Evolutionary conservation across 1,140 invertebrate species (phyloP), one percentile per base, ranked within the genome.

Genomic region (Ceratina australensis): DNA sequence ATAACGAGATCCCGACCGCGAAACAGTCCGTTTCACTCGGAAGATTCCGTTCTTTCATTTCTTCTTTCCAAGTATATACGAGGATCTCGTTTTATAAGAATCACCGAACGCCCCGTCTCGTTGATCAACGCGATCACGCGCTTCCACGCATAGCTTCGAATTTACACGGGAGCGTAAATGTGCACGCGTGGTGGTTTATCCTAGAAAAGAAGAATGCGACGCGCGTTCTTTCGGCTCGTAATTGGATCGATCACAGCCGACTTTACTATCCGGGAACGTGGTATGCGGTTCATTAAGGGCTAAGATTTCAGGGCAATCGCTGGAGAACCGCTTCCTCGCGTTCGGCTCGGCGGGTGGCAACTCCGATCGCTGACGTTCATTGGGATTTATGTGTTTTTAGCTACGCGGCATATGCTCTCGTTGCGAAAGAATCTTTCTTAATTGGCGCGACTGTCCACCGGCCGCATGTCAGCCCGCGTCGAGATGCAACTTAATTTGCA

Each of bases 241-340:
- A 80, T 81, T 60, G 71, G 77, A 79, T 79, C 71, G 75, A 79
- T 82, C 67, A 60, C 47, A 66, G 74, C 65, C 42, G 72, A 82
- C 66, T 82, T 80, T 81, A 72, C 71, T 20, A 68, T 65, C 65
- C 52, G 54, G 16, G 61, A 73, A 42, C 33, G 33, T 42, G 33
- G 33, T 42, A 42, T 42, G 33, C 8, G n/a, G 59, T 71, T 82
- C 72, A 52, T 82, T 80, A 66, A 75, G 20, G 42, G 13, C 24
- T 49, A 49, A 60, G 54, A 78, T 42, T 72, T 24, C 47, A 28
- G 47, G 64, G 50, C 52, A 75, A 72, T 65, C 64, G 66, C 28
- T 13, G 5, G 33, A 42, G 33, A 42, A 42, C 33, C 33, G 33
- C 33, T 42, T 42, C 33, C 33, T 42, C 33, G 33, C 33, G 33